A percentile compares a stretch with the other conserved stretches of the same genome.
Conservation (phyloP, 1,140 invertebrate genomes). For the Dryas iulia region DNA sequence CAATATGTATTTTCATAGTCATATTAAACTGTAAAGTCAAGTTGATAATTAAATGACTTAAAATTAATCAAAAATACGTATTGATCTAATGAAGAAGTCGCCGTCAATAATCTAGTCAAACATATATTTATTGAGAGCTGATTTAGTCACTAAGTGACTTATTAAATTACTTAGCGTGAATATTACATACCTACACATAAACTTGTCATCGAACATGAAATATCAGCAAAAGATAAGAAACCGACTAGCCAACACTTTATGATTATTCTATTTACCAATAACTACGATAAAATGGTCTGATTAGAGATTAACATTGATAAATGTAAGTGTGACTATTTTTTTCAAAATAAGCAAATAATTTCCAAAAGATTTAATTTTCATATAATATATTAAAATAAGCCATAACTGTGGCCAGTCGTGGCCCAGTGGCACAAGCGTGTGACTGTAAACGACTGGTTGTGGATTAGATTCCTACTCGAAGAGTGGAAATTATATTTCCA, state of each 20-base stretch:
- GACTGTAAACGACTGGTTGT: too few relatives aligned
- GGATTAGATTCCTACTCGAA: too few relatives aligned
- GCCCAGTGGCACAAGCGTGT: too few relatives aligned
- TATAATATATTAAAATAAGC: too few relatives aligned
- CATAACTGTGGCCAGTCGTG: too few relatives aligned
- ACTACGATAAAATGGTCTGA: neutral
- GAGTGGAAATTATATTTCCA: too few relatives aligned
- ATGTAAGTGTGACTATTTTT: neutral
- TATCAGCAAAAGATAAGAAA: neutral
- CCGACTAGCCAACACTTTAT: neutral
- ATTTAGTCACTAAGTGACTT: too few relatives aligned
- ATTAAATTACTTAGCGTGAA: neutral
- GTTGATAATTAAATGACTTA: neutral
- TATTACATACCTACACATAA: neutral
- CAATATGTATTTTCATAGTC: neutral
- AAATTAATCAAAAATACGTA: neutral
- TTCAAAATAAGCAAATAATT: neutral
- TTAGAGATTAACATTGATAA: neutral
- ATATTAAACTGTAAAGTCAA: neutral
- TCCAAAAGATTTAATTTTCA: too few relatives aligned
- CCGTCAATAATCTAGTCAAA: too few relatives aligned
- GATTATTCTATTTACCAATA: constrained; percentile 1
- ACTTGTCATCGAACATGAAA: neutral
- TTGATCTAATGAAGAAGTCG: too few relatives aligned
- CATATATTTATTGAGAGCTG: too few relatives aligned